Percentiles rank a stretch among this genome's conserved stretches.
Evolutionary conservation across 2,888 invertebrate species (phyloP).

Genomic region (Leucophenga maculata): DNA sequence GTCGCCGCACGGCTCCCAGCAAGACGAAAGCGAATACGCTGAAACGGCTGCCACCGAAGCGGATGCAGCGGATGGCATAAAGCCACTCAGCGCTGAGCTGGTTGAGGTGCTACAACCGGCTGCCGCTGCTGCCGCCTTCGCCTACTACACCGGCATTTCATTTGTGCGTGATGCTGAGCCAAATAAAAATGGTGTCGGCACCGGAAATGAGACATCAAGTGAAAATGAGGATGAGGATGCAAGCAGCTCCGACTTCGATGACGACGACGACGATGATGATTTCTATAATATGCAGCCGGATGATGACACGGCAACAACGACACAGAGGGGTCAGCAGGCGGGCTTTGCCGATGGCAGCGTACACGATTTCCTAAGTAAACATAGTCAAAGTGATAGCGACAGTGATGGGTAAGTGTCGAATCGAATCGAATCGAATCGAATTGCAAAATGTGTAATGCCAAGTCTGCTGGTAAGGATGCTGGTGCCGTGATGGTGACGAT

Average conservation of each 20-base stretch:
- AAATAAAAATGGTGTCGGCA: background rate
- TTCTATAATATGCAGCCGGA: constrained; percentile 36
- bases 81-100: constrained; percentile 49
- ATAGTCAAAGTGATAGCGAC: constrained; percentile 52
- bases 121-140: constrained; percentile 56
- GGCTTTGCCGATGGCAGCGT: constrained; percentile 42
- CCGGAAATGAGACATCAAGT: constrained; percentile 29
- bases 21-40: constrained; percentile 31
- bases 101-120: constrained; percentile 53
- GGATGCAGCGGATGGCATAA: constrained; percentile 37
- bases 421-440: background rate
- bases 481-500: background rate
- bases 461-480: background rate
- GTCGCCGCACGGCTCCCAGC: constrained; percentile 47
- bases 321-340: constrained; percentile 40
- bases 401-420: constrained; percentile 54
- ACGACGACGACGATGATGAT: constrained; percentile 52
- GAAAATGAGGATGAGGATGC: constrained; percentile 38
- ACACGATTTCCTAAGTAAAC: constrained; percentile 52
- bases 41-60: constrained; percentile 26
- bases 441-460: too few relatives aligned
- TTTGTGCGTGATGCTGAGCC: constrained; percentile 56
- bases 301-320: constrained; percentile 28
- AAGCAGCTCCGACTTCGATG: constrained; percentile 48
- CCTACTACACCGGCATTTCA: constrained; percentile 62